Base-by-base conservation (phyloP, 2,888 invertebrate genomes). In the Thecophora atra region DNA sequence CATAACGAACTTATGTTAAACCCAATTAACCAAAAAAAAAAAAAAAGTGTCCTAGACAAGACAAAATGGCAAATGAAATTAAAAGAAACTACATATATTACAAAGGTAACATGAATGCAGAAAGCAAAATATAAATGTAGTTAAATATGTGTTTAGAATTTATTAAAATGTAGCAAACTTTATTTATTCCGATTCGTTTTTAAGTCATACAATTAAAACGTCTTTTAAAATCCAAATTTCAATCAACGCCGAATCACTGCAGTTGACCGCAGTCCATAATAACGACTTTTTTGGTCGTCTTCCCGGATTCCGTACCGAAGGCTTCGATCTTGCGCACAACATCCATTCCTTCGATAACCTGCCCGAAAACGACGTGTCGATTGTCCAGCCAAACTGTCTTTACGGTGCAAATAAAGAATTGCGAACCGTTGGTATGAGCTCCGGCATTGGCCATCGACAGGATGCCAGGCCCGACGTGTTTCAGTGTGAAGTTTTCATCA, bases 381-480 rank as follows among this genome's bases (percentile, higher is more conserved):
- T 91, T 91, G 82, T 97, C 96, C 80, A 97, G 88, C 98, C 98
- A 98, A 51, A 91, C 89, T 24, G 98, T 98, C 82, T 95, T 93
- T 47, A 91, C 94, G 73, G 96, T 96, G 74, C 96, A 96, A 77
- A 98, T 92, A 86, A 98, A 98, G 89, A 98, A 98, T 87, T 98
- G 98, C 70, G 96, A 97, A 67, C 97, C 97, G 86, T 98, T 98
- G 70, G 98, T 96, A 84, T 96, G 93, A 13, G 95, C 94, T 3
- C 98, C 98, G 80, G 97, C 95, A 82, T 98, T 98, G 28, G 97
- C 97, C 97, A 98, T 98, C 11, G 97, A 98, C 82, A 98, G 89
- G 56, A 92, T 90, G 82, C 97, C 98, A 69, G 95, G 92, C 73
- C 94, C 96, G 37, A 94, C 93, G 88, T 98, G 98, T 89, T 95